phyloP scores from a whole-genome alignment of 2,797 vertebrate genomes.

The Lagorchestes hirsutus region DNA sequence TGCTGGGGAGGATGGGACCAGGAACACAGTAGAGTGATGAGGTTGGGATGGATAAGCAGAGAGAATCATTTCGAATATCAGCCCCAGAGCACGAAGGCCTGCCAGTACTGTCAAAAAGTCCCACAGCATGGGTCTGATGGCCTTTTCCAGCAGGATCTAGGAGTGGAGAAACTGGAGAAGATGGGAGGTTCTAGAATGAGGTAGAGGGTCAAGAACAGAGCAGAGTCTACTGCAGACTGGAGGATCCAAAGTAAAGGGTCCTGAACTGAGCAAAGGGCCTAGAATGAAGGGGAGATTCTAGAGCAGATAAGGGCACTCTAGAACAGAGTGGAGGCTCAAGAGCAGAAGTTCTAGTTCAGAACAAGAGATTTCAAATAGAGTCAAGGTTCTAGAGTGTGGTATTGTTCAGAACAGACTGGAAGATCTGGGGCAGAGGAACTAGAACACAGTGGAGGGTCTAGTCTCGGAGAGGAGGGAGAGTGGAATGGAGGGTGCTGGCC shows the following conservation, averaged over 20 bases:
- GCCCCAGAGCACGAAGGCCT: background rate
- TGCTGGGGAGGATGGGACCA: constrained; percentile 31
- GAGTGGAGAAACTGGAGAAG: background rate
- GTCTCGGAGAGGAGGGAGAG: too few species aligned
- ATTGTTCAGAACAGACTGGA: background rate
- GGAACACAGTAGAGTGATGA: background rate
- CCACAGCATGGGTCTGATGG: background rate
- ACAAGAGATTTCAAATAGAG: background rate
- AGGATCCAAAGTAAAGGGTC: background rate
- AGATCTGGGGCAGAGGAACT: background rate
- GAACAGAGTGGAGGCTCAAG: background rate
- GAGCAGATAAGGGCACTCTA: background rate
- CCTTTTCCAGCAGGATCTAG: background rate
- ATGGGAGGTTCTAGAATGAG: background rate
- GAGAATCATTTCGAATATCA: background rate
- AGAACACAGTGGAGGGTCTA: background rate
- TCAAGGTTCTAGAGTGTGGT: background rate
- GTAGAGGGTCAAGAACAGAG: background rate
- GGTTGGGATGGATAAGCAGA: rapidly evolving
- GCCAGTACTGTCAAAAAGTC: rapidly evolving
- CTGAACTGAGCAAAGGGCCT: background rate
- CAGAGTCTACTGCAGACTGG: background rate
- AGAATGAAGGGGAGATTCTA: background rate
- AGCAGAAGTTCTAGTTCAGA: background rate
- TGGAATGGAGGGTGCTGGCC: too few species aligned